phyloP scores from a whole-genome alignment of 30 jellyfish, hydroid and myxozoan species.

The Cassiopea andromeda region DNA sequence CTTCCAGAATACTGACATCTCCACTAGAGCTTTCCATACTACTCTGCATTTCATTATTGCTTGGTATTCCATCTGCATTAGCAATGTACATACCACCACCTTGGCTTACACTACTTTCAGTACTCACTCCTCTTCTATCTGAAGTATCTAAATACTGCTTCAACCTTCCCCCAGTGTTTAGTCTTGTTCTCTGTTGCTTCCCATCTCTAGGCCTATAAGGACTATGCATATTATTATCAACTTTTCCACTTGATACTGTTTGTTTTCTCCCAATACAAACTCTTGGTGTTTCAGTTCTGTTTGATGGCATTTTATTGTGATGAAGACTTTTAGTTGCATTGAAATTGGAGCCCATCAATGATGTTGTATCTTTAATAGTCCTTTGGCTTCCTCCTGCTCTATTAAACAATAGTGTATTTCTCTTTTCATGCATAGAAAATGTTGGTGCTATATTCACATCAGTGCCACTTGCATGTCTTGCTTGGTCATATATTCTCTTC shows the following conservation, averaged over 20 bases:
- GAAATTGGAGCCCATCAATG: background rate
- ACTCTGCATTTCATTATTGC: background rate
- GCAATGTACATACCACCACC: background rate
- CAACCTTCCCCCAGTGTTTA: background rate
- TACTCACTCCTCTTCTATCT: background rate
- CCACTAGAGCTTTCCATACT: background rate
- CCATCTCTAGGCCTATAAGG: background rate
- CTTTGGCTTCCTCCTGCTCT: background rate
- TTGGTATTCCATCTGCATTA: background rate
- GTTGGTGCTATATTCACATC: conserved; percentile 30
- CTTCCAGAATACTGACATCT: background rate
- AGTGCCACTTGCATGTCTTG: background rate
- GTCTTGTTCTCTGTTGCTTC: background rate
- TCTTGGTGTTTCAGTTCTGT: background rate
- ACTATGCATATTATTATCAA: background rate
- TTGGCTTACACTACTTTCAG: background rate
- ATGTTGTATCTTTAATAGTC: background rate
- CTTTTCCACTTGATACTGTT: background rate
- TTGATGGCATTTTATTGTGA: background rate
- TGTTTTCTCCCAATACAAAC: background rate
- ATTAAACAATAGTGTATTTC: background rate
- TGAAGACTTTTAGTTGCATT: background rate
- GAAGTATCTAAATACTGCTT: background rate
- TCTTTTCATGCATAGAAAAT: conserved; percentile 31
- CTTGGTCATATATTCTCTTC: no score